Base-by-base conservation (phyloP, 2,797 vertebrate genomes). In the Typhlichthys subterraneus region DNA sequence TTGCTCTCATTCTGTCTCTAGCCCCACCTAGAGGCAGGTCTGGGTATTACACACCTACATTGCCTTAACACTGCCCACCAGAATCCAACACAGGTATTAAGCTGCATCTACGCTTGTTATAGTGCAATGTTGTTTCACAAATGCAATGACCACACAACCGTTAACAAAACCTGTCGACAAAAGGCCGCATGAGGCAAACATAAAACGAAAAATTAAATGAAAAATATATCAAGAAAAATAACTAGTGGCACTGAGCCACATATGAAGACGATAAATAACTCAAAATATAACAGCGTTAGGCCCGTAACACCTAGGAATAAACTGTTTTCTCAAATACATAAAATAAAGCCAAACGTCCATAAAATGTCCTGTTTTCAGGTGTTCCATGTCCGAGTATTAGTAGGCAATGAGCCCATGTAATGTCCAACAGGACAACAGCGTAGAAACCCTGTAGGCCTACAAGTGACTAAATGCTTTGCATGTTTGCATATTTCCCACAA, bases 111-210 rank as follows among this genome's bases (percentile, higher is more conserved):
- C 42, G 61, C 49, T 12, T 52, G 23, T 12, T 52, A 33, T 67
- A 69, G 68, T 74, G 70, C 68, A 72, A 66, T 68, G 73, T 61
- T 42, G 19, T 58, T 48, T 65, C 15, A 46, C 49, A 57, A 19
- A 45, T 42, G 29, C 45, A 45, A 50, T 19, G 23, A 11, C 4
- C 29, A 8, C 45, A 45, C 33, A 7, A 38, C 33, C 5, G 33
- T 38, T 38, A 55, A 38, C 12, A 50, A 15, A 56, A 15, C 33
- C 45, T 46, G 45, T 46, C 45, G 45, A 46, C 13, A 11, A 58
- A 19, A 19, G 12, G 17, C 2, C 12, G 10, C 23, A 53, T 12
- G 52, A 53, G 12, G 19, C 19, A 53, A 53, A 53, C 5, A 53
- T 12, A 19, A 19, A 19, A 19, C 19, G 52, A 53, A 53, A 1